Evolutionary conservation across 2,797 vertebrate species (phyloP).

Genomic region (Nasua narica): DNA sequence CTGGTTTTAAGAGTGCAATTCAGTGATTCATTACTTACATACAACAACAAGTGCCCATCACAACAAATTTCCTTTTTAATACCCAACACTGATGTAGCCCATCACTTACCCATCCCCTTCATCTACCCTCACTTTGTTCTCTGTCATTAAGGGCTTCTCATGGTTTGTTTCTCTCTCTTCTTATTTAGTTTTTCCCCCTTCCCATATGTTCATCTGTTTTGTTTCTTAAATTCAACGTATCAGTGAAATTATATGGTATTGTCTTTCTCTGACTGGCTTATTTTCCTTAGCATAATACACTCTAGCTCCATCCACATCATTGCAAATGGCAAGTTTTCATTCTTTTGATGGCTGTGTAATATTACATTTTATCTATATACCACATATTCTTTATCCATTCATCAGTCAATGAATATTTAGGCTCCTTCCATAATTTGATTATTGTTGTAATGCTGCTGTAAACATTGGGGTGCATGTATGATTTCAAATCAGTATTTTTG

Average conservation of each 20-base stretch:
- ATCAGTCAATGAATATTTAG: not conserved
- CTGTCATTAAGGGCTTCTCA: not conserved
- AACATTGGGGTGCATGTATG: not conserved
- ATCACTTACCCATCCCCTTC: too few species aligned
- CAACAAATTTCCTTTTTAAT: too few species aligned
- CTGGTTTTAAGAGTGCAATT: too few species aligned
- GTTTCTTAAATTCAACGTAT: not conserved
- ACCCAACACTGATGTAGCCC: too few species aligned
- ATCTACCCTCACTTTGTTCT: too few species aligned
- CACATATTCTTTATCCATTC: not conserved
- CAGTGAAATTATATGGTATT: not conserved
- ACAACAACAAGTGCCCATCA: too few species aligned
- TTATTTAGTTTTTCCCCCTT: not conserved
- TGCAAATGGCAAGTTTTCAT: not conserved
- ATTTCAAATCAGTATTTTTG: not conserved
- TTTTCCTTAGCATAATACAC: not conserved
- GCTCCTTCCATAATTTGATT: not conserved
- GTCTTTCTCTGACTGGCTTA: not conserved
- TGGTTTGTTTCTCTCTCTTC: not conserved
- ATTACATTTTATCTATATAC: not conserved
- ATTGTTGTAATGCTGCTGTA: not conserved
- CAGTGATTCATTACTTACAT: too few species aligned
- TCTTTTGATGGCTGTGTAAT: not conserved
- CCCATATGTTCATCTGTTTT: not conserved
- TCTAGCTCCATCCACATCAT: not conserved